These are phyloP conservation scores for Meloidogyne hapla DNA, from an alignment of 1,140 invertebrate species.

Conservation along the genomic window DNA sequence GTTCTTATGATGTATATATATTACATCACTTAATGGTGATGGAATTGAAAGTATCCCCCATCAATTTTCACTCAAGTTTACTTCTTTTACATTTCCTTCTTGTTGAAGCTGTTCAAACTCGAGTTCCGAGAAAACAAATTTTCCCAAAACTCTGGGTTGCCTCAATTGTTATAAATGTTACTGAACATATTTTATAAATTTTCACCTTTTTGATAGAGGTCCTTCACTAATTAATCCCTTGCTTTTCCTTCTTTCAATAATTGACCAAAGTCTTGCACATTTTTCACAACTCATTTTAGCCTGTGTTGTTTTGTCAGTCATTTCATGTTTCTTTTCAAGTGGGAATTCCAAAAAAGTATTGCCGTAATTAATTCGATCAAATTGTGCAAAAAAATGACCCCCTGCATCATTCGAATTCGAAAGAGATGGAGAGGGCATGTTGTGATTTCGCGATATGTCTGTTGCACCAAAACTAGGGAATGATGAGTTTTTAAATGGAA, in stretches of 20 bases:
- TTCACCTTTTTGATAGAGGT: background rate
- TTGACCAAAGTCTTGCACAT: slow-evolving; percentile 22
- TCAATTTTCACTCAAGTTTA: too few relatives aligned
- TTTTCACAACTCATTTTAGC: slow-evolving; percentile 16
- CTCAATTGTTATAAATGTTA: background rate
- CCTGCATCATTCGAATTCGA: background rate
- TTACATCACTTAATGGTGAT: too few relatives aligned
- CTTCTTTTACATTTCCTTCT: too few relatives aligned
- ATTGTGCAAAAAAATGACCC: background rate
- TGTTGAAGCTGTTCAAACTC: background rate
- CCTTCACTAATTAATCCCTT: slow-evolving; percentile 23
- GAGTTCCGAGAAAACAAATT: slow-evolving; percentile 12
- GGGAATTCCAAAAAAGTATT: background rate
- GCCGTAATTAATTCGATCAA: background rate
- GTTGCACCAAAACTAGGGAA: background rate
- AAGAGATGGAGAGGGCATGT: slow-evolving; percentile 1
- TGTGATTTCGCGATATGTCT: background rate
- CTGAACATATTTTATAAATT: background rate
- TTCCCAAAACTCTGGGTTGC: slow-evolving; percentile 20
- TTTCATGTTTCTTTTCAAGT: background rate
- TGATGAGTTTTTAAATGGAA: background rate
- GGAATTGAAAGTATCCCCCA: too few relatives aligned
- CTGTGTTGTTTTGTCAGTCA: slow-evolving; percentile 14
- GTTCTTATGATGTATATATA: too few relatives aligned
- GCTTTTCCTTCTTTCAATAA: slow-evolving; percentile 17